A percentile compares a stretch with the other conserved stretches of the same genome.
These are phyloP conservation scores for Bombus superbus DNA, from an alignment of 1,140 invertebrate genomes.

Conservation along the genomic window DNA sequence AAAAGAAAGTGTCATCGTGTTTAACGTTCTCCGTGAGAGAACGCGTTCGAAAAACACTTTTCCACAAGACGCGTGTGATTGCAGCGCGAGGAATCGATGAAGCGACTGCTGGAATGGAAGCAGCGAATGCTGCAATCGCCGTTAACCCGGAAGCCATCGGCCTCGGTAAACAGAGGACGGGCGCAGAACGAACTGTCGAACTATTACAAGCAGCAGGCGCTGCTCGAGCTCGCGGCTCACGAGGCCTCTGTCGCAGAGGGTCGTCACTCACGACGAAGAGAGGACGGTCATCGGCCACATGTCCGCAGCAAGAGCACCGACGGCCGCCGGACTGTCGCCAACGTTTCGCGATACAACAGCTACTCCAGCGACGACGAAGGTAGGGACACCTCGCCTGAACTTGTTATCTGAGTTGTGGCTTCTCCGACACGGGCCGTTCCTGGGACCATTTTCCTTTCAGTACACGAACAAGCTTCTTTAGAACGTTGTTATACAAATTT, in stretches of 20 bases:
- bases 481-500: not conserved
- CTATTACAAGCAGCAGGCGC: constrained; percentile 81
- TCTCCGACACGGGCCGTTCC: constrained; percentile 16
- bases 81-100: constrained; percentile 95
- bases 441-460: not conserved
- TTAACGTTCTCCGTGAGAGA: not conserved
- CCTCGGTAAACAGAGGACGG: constrained; percentile 78
- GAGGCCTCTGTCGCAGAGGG: constrained; percentile 71
- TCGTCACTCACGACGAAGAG: constrained; percentile 73
- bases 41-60: not conserved
- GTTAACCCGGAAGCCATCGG: constrained; percentile 89
- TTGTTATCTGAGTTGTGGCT: constrained; percentile 77
- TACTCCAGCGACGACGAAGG: constrained; percentile 95
- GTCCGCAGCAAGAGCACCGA: constrained; percentile 82
- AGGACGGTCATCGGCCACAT: constrained; percentile 78
- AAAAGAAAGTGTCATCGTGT: too few relatives aligned
- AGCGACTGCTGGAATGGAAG: constrained; percentile 94
- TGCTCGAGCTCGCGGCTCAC: constrained; percentile 75
- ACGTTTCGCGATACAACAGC: constrained; percentile 88
- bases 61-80: constrained; percentile 26
- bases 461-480: not conserved
- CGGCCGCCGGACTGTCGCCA: constrained; percentile 78
- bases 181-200: constrained; percentile 80
- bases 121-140: constrained; percentile 95
- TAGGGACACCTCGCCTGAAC: constrained; percentile 83